Conservation (phyloP, 2,888 invertebrate species). For the Agrotis clavis region DNA sequence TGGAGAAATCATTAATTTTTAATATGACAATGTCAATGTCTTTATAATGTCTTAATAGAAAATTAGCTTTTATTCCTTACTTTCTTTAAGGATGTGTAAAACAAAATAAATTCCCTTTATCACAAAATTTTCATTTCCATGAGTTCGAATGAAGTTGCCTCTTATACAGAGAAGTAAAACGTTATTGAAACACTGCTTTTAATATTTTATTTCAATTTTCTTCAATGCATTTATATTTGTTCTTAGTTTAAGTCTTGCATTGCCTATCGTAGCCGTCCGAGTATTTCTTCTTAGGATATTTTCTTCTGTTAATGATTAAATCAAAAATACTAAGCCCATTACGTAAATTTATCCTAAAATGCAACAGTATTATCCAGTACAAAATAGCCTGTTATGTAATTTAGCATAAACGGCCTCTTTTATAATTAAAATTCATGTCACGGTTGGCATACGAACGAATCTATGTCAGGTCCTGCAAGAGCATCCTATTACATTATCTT, state of each 20-base stretch:
- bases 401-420: slow-evolving; percentile 12
- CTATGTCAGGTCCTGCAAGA: slow-evolving; percentile 50
- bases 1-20: slow-evolving; percentile 31
- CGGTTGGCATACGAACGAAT: slow-evolving; percentile 39
- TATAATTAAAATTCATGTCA: slow-evolving; percentile 52
- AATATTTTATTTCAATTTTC: no score
- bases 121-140: not conserved
- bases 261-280: not conserved
- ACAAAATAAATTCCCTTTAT: not conserved
- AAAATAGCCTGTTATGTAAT: slow-evolving; percentile 29
- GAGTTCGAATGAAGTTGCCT: not conserved
- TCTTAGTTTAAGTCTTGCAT: not conserved
- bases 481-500: slow-evolving; percentile 41
- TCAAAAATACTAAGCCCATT: not conserved
- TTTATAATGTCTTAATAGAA: not conserved
- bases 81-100: slow-evolving; percentile 1
- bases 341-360: not conserved
- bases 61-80: slow-evolving; percentile 11
- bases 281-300: not conserved
- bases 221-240: not conserved
- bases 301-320: no score
- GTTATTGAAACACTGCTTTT: no score
- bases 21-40: not conserved
- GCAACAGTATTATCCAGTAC: slow-evolving; percentile 8
- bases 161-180: no score